Evolutionary conservation across 2,888 invertebrate genomes (phyloP).

Genomic region (Tinea trinotella): DNA sequence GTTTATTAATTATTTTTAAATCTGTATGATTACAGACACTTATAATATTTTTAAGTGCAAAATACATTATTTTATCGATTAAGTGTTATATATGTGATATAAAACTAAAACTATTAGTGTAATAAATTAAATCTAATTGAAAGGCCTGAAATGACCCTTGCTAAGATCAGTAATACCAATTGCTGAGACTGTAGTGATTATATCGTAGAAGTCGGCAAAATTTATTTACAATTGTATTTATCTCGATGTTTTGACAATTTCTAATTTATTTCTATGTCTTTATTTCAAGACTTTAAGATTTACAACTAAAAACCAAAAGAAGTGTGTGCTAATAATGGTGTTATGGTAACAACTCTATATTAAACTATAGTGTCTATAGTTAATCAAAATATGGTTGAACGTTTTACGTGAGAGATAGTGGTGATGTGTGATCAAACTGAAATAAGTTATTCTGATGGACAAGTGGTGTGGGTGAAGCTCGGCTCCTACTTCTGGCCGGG

Average conservation of each 20-base stretch:
- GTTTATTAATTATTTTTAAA: not conserved
- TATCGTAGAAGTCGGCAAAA: constrained; percentile 65
- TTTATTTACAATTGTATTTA: constrained; percentile 67
- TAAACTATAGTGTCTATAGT: constrained; percentile 28
- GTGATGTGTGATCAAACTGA: constrained; percentile 81
- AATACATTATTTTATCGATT: not conserved
- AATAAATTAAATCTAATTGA: not conserved
- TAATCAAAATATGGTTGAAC: constrained; percentile 64
- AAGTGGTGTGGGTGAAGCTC: constrained; percentile 89
- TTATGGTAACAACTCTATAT: not conserved
- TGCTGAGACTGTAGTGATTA: constrained; percentile 41
- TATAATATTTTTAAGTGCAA: not conserved
- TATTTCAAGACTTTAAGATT: not conserved
- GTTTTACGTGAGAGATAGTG: constrained; percentile 53
- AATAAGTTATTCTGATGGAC: constrained; percentile 78
- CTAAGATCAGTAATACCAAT: constrained; percentile 45
- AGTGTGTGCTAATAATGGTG: not conserved
- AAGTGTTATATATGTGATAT: not conserved
- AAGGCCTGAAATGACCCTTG: not conserved
- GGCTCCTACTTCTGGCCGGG: constrained; percentile 91
- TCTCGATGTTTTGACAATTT: constrained; percentile 54
- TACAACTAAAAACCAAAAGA: not conserved
- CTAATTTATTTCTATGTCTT: not conserved
- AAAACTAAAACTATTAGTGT: too few species aligned
- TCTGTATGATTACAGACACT: not conserved